These are phyloP conservation scores for Clusia tigrina DNA, from an alignment of 2,888 invertebrate genomes.

Conservation along the genomic window DNA sequence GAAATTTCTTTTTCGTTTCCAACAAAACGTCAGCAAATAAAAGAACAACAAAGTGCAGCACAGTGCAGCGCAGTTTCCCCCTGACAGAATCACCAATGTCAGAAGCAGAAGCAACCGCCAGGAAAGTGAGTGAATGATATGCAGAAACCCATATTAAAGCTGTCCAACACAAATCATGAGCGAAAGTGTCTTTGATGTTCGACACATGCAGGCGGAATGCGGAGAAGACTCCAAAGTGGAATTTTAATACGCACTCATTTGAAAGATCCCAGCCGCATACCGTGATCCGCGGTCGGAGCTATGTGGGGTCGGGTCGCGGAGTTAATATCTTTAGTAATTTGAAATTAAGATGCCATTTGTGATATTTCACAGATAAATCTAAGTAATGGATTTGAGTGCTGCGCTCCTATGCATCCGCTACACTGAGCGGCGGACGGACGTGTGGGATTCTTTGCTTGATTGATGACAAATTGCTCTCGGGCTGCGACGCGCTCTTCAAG, in stretches of 20 bases:
- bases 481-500: not conserved
- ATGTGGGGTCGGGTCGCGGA: slow-evolving; percentile 14
- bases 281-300: slow-evolving; percentile 23
- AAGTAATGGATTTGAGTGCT: slow-evolving; percentile 6
- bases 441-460: slow-evolving; percentile 31
- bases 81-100: slow-evolving; percentile 1
- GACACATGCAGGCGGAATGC: no score
- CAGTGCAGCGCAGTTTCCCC: not conserved
- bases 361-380: slow-evolving; percentile 21
- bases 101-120: not conserved
- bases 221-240: not conserved
- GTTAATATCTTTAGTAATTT: not conserved
- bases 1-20: not conserved
- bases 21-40: not conserved
- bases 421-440: not conserved
- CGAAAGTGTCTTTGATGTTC: slow-evolving; percentile 5
- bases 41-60: slow-evolving; percentile 3
- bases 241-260: not conserved
- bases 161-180: slow-evolving; percentile 6
- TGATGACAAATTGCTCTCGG: slow-evolving; percentile 36
- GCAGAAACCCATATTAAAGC: not conserved
- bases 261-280: slow-evolving; percentile 21
- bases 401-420: not conserved
- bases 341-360: slow-evolving; percentile 21
- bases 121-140: slow-evolving; percentile 1